Conservation (phyloP, 1,140 invertebrate genomes). For the Panagrolaimus sp. region DNA sequence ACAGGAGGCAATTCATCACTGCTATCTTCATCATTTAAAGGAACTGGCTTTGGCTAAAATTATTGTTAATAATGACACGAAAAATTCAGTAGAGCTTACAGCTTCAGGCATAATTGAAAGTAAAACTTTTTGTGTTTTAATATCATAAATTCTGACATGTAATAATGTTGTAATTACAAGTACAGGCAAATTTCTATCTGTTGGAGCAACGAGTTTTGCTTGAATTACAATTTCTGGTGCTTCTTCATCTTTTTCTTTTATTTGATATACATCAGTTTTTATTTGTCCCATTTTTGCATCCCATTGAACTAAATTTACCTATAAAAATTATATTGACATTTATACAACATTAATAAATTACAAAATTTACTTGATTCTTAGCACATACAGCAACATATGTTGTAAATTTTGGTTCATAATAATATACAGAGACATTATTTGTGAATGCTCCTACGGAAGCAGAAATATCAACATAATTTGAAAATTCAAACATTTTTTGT, state of each 20-base stretch:
- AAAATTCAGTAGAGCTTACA: not conserved
- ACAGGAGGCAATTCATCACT: not conserved
- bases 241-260: conserved; percentile 1
- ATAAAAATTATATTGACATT: not conserved
- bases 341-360: not conserved
- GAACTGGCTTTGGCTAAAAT: not conserved
- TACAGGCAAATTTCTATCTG: not conserved
- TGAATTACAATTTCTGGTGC: not conserved
- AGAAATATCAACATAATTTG: not conserved
- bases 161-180: not conserved
- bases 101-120: not conserved
- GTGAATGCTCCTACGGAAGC: conserved; percentile 2
- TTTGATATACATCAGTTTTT: not conserved
- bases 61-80: not conserved
- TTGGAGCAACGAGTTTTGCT: not conserved
- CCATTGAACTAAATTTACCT: not conserved
- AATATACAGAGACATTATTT: conserved; percentile 9
- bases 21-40: not conserved
- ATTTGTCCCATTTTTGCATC: not conserved
- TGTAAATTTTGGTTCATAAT: conserved; percentile 1
- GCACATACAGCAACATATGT: not conserved
- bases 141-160: not conserved
- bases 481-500: not conserved
- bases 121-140: not conserved
- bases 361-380: not conserved